Evolutionary conservation across 2,797 vertebrate species (phyloP).

Genomic region (Huso huso): DNA sequence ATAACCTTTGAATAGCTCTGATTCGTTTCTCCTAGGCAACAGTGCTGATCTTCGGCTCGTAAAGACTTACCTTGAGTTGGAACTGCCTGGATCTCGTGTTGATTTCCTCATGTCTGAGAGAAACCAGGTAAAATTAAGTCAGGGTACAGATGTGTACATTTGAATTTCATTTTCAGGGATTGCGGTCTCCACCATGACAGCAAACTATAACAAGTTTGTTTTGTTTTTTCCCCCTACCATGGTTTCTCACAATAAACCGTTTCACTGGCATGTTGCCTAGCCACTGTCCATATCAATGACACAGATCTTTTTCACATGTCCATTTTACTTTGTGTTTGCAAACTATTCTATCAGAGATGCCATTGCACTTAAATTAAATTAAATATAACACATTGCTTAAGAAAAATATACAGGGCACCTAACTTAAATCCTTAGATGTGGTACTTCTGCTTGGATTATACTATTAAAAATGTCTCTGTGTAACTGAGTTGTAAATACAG

Average conservation of each 20-base stretch:
- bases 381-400: too few relatives aligned
- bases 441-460: too few relatives aligned
- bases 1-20: neutral
- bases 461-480: too few relatives aligned
- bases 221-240: neutral
- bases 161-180: neutral
- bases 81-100: constrained; percentile 84
- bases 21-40: constrained; percentile 69
- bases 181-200: neutral
- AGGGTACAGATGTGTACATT: neutral
- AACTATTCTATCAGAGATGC: too few relatives aligned
- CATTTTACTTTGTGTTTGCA: too few relatives aligned
- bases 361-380: too few relatives aligned
- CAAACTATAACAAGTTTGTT: neutral
- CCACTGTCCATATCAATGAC: too few relatives aligned
- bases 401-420: too few relatives aligned
- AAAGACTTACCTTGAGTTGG: constrained; percentile 95
- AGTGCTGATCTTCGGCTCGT: constrained; percentile 93
- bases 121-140: constrained; percentile 72
- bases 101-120: constrained; percentile 98
- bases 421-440: too few relatives aligned
- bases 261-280: neutral
- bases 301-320: too few relatives aligned
- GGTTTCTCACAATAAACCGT: neutral
- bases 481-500: too few relatives aligned